Evolutionary conservation across 2,888 invertebrate species (phyloP).

Genomic region (Temnothorax ravouxi): DNA sequence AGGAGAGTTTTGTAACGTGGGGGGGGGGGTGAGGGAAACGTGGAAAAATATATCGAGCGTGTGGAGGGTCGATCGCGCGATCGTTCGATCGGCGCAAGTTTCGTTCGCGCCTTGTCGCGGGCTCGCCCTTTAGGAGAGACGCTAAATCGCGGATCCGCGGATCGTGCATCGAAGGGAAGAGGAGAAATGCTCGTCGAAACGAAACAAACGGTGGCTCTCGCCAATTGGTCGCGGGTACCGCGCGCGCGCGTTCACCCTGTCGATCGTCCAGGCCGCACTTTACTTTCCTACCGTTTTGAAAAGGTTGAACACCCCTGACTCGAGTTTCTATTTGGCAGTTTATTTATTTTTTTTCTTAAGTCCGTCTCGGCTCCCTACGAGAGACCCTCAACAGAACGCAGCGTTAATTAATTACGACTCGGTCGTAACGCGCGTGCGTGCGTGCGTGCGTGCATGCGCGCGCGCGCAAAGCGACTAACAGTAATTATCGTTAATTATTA

Average conservation of each 20-base stretch:
- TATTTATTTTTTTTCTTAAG: conserved; percentile 72
- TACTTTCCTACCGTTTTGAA: conserved; percentile 54
- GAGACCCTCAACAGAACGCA: conserved; percentile 61
- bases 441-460: conserved; percentile 46
- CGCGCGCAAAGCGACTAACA: conserved; percentile 63
- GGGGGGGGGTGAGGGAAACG: neutral
- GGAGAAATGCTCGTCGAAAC: conserved; percentile 5
- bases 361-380: conserved; percentile 74
- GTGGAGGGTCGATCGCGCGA: conserved; percentile 43
- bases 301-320: conserved; percentile 75
- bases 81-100: conserved; percentile 30
- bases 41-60: conserved; percentile 52
- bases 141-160: conserved; percentile 1
- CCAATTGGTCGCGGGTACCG: conserved; percentile 44
- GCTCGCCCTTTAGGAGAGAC: neutral
- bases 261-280: conserved; percentile 56
- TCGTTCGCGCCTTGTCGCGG: neutral
- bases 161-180: neutral
- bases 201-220: conserved; percentile 28
- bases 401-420: conserved; percentile 59
- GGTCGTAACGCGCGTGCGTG: conserved; percentile 60
- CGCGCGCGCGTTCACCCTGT: conserved; percentile 47
- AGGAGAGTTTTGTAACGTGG: neutral
- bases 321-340: conserved; percentile 80
- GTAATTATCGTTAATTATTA: conserved; percentile 67